These are phyloP conservation scores for Oreochromis grahami DNA, from an alignment of 2,797 vertebrate genomes.

Conservation along the genomic window DNA sequence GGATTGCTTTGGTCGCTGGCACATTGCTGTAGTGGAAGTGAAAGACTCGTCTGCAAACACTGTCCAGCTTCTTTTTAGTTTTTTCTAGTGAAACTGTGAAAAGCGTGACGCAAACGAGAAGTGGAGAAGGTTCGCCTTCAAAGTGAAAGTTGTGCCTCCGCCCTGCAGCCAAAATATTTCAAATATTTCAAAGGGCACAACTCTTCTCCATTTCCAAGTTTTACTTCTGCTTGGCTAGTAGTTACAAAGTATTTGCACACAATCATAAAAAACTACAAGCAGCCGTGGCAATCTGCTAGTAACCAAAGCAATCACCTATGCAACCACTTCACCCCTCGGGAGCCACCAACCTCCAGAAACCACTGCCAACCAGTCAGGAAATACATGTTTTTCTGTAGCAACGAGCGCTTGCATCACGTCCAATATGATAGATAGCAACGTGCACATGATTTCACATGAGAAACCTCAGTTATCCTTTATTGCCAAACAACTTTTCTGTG, in stretches of 20 bases:
- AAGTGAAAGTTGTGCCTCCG: background rate
- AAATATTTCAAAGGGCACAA: background rate
- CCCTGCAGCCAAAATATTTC: background rate
- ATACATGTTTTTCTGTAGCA: background rate
- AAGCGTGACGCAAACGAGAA: background rate
- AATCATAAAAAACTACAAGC: background rate
- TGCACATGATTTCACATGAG: background rate
- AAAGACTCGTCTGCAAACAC: background rate
- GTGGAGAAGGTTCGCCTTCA: background rate
- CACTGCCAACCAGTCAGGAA: background rate
- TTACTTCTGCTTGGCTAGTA: rapidly evolving
- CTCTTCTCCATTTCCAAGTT: background rate
- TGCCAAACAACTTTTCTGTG: background rate
- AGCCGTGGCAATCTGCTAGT: background rate
- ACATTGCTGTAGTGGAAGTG: background rate
- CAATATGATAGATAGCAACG: background rate
- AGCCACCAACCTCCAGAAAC: background rate
- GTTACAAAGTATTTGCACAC: background rate
- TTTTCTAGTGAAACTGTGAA: background rate
- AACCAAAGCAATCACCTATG: background rate
- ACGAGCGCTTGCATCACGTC: background rate
- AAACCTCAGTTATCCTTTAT: background rate
- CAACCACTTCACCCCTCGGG: background rate
- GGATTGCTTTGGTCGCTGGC: background rate
- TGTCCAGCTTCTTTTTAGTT: background rate